Base-by-base conservation (phyloP, 2,888 invertebrate genomes). In the Yponomeuta malinellus region DNA sequence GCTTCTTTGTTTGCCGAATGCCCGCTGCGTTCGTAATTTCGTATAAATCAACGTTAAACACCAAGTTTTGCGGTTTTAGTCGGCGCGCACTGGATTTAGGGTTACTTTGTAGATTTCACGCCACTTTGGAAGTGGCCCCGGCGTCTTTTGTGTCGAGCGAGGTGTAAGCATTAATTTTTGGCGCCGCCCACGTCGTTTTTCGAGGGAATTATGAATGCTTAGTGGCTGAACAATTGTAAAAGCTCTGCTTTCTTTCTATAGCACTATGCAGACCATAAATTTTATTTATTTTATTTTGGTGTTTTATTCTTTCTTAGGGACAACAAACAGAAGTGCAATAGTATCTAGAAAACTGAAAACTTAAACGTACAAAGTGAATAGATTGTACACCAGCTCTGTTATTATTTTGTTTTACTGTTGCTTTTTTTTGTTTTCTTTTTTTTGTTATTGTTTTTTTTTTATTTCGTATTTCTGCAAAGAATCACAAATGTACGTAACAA, bases 21-120 rank as follows among this genome's bases (percentile, higher is more conserved):
- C 73, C 71, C 72, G 71, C 43, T 48, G 71, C 69, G 43, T 48
- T 33, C 48, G 48, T 64, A 74, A 74, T 74, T 73, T 72, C 71
- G 71, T 72, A 77, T 79, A 77, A 78, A 81, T 79, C 78, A 75
- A 76, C 76, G 77, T 78, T 76, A 76, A 75, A 72, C 68, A 71
- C 73, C 72, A 77, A 80, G 76, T 79, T 79, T 72, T 52, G 72
- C 72, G 71, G 72, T 70, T 76, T 74, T 71, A 72, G 72, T 72
- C 70, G 72, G 72, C 70, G 72, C 73, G 74, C 73, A 70, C 74
- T 75, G 73, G 74, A 76, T 76, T 74, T 75, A 73, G 72, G 76
- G 76, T 74, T 72, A 75, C 68, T 68, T 68, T 68, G 65, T 65
- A 65, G 33, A 65, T 65, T 65, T 65, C 33, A 68, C 43, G 68